Evolutionary conservation across 1,140 invertebrate genomes (phyloP), one percentile per base, ranked within the genome.

Genomic region (Popillia japonica): DNA sequence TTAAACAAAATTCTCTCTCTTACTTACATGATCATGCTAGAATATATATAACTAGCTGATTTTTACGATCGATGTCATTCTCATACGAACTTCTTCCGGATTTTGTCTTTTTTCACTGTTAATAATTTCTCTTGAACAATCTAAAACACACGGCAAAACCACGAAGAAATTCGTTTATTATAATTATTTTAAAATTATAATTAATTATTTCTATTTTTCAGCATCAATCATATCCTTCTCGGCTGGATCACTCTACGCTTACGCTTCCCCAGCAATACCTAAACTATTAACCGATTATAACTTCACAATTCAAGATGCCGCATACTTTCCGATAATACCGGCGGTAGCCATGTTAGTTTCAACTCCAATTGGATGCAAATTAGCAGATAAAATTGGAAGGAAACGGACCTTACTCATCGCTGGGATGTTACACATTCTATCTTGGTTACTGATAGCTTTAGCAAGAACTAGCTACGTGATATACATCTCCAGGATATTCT

Each of bases 401-500:
- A 81, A 81, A 76, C 11, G 74, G 8, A 78, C 79, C 11, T 20
- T 82, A 6, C 76, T 79, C 10, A 75, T 72, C 0, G 75, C 77
- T n/a, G 77, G 75, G 0, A 14, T 82, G 7, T 78, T 79, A 11
- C 77, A 79, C 14, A 14, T 78, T 0, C 6, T 77, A 3, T 75
- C 78, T 9, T 81, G 80, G 80, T 14, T 81, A 8, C n/a, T 81
- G 7, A 76, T 78, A 41, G 73, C 80, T 8, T 64, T 76, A 14
- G 78, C 80, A 6, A 77, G 40, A 72, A 64, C 48, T 14, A 72
- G 75, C 0, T 77, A 75, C 6, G 55, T 55, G 11, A 79, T 92
- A 0, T 89, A 88, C 73, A 40, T 80, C 10, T 76, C 80, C 10
- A 72, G 79, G 78, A 27, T 80, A 9, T 44, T 81, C 0, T 7